Conservation (phyloP, 1,140 invertebrate genomes). For the Vollenhovia emeryi region DNA sequence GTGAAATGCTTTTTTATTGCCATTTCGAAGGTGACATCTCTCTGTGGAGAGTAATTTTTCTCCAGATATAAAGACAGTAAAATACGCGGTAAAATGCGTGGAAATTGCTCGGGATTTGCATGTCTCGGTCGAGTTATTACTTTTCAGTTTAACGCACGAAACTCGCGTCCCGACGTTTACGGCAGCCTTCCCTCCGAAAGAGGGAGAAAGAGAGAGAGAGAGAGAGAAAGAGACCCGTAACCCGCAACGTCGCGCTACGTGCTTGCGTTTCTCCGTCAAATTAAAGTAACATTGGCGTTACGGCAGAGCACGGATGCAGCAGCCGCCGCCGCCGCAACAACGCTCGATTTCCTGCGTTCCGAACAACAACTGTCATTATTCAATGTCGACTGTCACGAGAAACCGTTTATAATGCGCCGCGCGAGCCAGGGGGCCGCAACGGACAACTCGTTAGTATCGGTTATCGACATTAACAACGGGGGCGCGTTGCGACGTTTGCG, state of each 20-base stretch:
- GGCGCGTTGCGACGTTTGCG: not conserved
- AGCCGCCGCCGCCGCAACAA: not conserved
- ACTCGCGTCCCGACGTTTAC: conserved; percentile 23
- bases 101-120: conserved; percentile 3
- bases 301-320: conserved; percentile 11
- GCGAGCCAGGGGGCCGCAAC: conserved; percentile 7
- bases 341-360: conserved; percentile 42
- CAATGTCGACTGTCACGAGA: conserved; percentile 56
- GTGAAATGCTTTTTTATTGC: not conserved
- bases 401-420: conserved; percentile 43
- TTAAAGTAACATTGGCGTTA: conserved; percentile 50
- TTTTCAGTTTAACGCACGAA: conserved; percentile 34
- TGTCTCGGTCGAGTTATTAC: conserved; percentile 15
- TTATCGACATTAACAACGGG: conserved; percentile 53
- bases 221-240: not conserved
- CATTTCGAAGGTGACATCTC: not conserved
- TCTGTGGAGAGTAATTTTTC: not conserved
- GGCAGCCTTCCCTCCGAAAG: not conserved
- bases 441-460: conserved; percentile 56
- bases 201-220: not conserved
- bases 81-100: not conserved
- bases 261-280: conserved; percentile 37
- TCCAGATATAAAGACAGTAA: not conserved
- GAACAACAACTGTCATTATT: conserved; percentile 60
- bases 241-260: not conserved